Base-by-base conservation (phyloP, 2,888 invertebrate species). In the Loripinus fragilis region DNA sequence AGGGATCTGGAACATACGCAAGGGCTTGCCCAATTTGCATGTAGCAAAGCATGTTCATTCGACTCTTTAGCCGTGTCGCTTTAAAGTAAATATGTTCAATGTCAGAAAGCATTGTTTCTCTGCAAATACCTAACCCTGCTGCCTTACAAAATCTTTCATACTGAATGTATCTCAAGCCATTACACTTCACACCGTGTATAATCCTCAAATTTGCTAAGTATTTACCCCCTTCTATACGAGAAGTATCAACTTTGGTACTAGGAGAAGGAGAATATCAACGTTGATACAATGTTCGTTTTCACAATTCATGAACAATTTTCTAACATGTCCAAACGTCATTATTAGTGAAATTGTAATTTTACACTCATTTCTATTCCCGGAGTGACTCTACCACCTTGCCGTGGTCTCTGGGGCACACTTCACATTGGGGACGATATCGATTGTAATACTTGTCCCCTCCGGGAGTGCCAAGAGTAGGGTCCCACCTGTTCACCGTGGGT, bases 11-110 rank as follows among this genome's bases (percentile, higher is more conserved):
- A 28, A 23, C n/a, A 55, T 55, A 10, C 12, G n/a, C 23, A 55
- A 55, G 10, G n/a, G 23, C 28, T 28, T 25, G n/a, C n/a, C n/a
- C n/a, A n/a, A n/a, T n/a, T n/a, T n/a, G n/a, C n/a, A n/a, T n/a
- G n/a, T n/a, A n/a, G n/a, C n/a, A n/a, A n/a, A n/a, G n/a, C n/a
- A n/a, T n/a, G 17, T 33, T 33, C 64, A 28, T 17, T 17, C 5
- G 64, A n/a, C 20, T 64, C 64, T 23, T 25, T 25, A 17, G 25
- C 23, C 20, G 17, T 15, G 20, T n/a, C 41, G 20, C 38, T 23
- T 41, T 15, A 71, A 52, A 71, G 55, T 71, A 71, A 20, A 71
- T 71, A 2, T 28, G 23, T 33, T 71, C 35, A 2, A 55, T 25
- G n/a, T 60, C 23, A 20, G 3, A 17, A 17, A 71, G 35, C 23